Base-by-base conservation (phyloP, 2,113 vertebrate genomes). In the Terrapene triunguis region DNA sequence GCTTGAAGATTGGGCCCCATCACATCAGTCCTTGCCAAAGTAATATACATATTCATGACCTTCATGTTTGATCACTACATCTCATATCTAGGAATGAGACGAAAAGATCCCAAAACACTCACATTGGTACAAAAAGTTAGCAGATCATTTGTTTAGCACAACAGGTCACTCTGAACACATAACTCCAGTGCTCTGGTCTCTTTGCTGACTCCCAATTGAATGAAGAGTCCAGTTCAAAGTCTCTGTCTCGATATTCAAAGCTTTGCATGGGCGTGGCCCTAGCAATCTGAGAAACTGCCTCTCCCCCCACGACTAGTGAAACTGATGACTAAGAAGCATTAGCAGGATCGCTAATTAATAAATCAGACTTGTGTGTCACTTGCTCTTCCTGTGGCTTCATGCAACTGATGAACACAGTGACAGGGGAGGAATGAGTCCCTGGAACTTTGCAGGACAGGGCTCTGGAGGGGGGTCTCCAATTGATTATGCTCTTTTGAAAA, bases 321-420 rank as follows among this genome's bases (percentile, higher is more conserved):
- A 76, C 21, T 13, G 42, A 44, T 76, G 22, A 27, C 42, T 76
- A 76, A 76, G 72, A 76, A 76, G 6, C 72, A 76, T 76, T 24
- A 76, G 24, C 21, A 76, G 24, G 72, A 44, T 44, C 6, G 5
- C 38, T 76, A 76, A 76, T 44, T 44, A 76, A 76, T 76, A 76
- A 76, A 76, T 76, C 38, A 44, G 19, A 24, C 38, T 44, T 72
- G 4, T 42, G 69, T 24, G 21, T 72, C 87, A 94, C 50, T n/a
- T 85, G 69, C 59, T 80, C 29, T 53, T 76, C 72, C 38, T 90
- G 72, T 38, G n/a, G 83, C 78, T 96, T 96, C 80, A 95, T 44
- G 95, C 86, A 87, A 54, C 85, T 81, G 47, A 7, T 89, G 83
- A 95, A 89, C 8, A 89, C 74, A 1, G 17, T 27, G 29, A 93